Percentiles rank a stretch among this genome's conserved stretches.
Evolutionary conservation across 2,113 vertebrate genomes (phyloP).

Genomic region (Amphiprion percula): DNA sequence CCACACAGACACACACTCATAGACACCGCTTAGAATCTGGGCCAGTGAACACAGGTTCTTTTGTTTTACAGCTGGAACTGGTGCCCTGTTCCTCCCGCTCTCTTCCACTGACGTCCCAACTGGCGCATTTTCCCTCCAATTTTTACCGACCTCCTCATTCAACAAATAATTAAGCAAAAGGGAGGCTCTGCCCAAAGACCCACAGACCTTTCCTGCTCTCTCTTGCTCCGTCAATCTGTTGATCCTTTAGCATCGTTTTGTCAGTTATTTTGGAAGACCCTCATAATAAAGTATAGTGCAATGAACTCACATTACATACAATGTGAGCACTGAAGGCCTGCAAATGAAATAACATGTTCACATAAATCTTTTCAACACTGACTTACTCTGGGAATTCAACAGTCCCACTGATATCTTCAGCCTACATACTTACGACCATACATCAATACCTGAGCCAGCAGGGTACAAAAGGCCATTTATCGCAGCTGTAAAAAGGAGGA

Average conservation of each 20-base stretch:
- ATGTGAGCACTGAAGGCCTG: neutral
- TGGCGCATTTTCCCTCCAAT: constrained; percentile 43
- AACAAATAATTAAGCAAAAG: constrained; percentile 60
- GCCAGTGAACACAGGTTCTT: constrained; percentile 71
- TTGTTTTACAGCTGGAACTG: constrained; percentile 61
- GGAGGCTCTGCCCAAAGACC: constrained; percentile 17
- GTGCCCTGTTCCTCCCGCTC: constrained; percentile 39
- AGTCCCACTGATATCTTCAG: constrained; percentile 43
- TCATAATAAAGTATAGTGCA: no score
- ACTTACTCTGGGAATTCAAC: constrained; percentile 29
- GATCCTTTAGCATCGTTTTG: neutral
- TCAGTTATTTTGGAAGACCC: constrained; percentile 5
- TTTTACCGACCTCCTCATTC: constrained; percentile 43
- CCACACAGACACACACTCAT: constrained; percentile 42
- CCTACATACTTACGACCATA: constrained; percentile 43
- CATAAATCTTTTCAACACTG: constrained; percentile 53
- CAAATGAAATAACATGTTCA: constrained; percentile 26
- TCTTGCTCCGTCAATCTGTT: neutral
- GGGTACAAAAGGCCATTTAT: constrained; percentile 52
- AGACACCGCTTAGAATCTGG: constrained; percentile 52
- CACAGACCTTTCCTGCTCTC: neutral
- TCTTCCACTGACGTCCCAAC: constrained; percentile 58
- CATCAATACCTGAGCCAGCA: constrained; percentile 47
- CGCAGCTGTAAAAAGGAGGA: constrained; percentile 27
- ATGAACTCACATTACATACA: neutral